phyloP scores from a whole-genome alignment of 92 coral and sea anemone genomes.

The Porites cylindrica region DNA sequence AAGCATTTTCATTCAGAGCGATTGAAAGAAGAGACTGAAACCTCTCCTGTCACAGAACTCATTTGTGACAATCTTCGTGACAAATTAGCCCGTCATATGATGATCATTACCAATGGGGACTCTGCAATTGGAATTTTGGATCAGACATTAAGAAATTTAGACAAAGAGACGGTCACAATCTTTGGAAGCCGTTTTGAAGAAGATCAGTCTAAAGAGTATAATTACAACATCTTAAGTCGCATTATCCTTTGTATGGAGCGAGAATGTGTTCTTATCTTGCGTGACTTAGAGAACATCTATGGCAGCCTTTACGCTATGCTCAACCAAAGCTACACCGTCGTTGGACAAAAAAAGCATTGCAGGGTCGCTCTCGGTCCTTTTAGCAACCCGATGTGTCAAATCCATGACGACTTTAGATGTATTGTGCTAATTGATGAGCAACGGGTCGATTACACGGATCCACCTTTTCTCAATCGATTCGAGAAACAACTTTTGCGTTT shows the following conservation, averaged over 20 bases:
- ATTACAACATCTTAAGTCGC: slow-evolving; percentile 93
- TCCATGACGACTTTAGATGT: slow-evolving; percentile 97
- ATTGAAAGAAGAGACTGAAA: slow-evolving; percentile 41
- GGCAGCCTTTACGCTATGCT: slow-evolving; percentile 99
- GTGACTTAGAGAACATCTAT: slow-evolving; percentile 93
- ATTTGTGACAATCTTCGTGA: slow-evolving; percentile 89
- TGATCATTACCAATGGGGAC: slow-evolving; percentile 96
- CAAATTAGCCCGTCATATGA: slow-evolving; percentile 87
- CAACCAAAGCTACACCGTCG: slow-evolving; percentile 94
- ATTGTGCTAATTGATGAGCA: slow-evolving; percentile 90
- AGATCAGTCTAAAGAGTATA: slow-evolving; percentile 94
- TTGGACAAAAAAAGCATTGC: slow-evolving; percentile 95
- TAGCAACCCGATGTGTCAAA: slow-evolving; percentile 98
- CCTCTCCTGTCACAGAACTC: slow-evolving; percentile 69
- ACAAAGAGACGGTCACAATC: slow-evolving; percentile 93
- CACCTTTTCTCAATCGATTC: slow-evolving; percentile 96
- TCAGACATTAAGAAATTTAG: slow-evolving; percentile 72
- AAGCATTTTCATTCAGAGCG: slow-evolving; percentile 59
- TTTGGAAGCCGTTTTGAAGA: slow-evolving; percentile 97
- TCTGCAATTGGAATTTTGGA: slow-evolving; percentile 96
- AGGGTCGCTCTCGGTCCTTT: slow-evolving; percentile 97
- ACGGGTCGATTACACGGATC: slow-evolving; percentile 93
- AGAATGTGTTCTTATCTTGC: slow-evolving; percentile 87
- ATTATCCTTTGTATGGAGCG: slow-evolving; percentile 98
- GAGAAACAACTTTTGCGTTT: slow-evolving; percentile 95